Conservation (phyloP, 1,140 invertebrate species). For the Thaumatotibia leucotreta region DNA sequence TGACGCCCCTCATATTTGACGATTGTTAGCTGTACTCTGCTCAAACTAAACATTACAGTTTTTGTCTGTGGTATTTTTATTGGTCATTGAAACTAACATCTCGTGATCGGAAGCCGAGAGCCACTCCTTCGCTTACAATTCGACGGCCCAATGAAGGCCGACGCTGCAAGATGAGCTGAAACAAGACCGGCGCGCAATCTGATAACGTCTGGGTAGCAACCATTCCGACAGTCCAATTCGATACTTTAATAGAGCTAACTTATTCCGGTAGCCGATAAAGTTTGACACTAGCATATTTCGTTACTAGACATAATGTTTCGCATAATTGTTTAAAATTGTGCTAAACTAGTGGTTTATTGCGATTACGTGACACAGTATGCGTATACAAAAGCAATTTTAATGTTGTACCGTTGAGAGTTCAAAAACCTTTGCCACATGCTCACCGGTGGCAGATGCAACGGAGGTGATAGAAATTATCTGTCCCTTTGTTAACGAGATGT, state of each 20-base stretch:
- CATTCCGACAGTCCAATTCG: slow-evolving; percentile 69
- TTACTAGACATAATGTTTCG: not conserved
- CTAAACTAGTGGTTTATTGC: slow-evolving; percentile 1
- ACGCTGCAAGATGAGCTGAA: slow-evolving; percentile 55
- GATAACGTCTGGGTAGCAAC: slow-evolving; percentile 60
- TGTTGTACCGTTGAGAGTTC: slow-evolving; percentile 22
- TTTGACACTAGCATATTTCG: not conserved
- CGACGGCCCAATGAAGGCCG: slow-evolving; percentile 53
- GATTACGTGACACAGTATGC: slow-evolving; percentile 34
- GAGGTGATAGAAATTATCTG: slow-evolving; percentile 33
- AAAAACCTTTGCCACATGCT: slow-evolving; percentile 26
- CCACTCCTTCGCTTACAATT: slow-evolving; percentile 24
- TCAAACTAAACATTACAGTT: not conserved
- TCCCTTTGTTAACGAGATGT: slow-evolving; percentile 31
- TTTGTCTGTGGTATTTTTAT: not conserved
- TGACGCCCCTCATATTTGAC: not conserved
- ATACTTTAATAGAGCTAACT: slow-evolving; percentile 48
- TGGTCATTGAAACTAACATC: not conserved
- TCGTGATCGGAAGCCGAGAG: not conserved
- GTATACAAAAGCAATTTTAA: slow-evolving; percentile 33
- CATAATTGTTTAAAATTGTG: not conserved
- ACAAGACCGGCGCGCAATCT: slow-evolving; percentile 41
- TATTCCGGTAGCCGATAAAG: slow-evolving; percentile 1
- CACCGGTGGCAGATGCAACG: slow-evolving; percentile 55
- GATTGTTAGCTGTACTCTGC: not conserved